Conservation (phyloP, 2,113 vertebrate genomes). For the Camelus dromedarius region DNA sequence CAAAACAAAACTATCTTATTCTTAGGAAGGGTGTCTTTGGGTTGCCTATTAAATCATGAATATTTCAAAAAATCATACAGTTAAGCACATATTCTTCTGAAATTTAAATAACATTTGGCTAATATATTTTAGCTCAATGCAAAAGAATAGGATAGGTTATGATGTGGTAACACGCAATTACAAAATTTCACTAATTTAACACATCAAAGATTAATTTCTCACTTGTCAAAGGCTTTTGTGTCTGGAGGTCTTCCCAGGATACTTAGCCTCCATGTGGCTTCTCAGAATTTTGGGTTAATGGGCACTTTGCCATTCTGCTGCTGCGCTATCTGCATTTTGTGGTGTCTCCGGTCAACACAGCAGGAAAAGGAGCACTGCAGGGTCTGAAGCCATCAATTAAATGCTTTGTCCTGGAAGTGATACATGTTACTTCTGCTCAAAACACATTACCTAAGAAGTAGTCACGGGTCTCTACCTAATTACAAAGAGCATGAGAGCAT, state of each 20-base stretch:
- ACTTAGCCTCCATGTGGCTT: neutral
- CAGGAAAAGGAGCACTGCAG: neutral
- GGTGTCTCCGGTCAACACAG: neutral
- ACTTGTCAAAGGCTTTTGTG: neutral
- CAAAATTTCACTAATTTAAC: neutral
- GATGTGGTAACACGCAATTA: neutral
- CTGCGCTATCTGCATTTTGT: fast-evolving
- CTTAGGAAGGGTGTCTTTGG: neutral
- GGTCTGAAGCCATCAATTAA: neutral
- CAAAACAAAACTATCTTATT: neutral
- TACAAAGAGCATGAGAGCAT: neutral
- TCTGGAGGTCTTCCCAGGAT: neutral
- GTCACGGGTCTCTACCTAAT: neutral
- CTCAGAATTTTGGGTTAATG: neutral
- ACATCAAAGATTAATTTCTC: neutral
- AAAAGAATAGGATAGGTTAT: neutral
- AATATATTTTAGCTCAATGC: neutral
- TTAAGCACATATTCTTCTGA: neutral
- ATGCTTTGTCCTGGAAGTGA: neutral
- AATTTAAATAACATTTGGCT: neutral
- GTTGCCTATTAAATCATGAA: neutral
- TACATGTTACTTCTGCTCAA: neutral
- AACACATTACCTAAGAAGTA: neutral
- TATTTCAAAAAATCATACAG: neutral
- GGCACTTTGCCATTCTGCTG: fast-evolving